Conservation (phyloP, 2,113 vertebrate genomes). For the Sapayoa aenigma region DNA sequence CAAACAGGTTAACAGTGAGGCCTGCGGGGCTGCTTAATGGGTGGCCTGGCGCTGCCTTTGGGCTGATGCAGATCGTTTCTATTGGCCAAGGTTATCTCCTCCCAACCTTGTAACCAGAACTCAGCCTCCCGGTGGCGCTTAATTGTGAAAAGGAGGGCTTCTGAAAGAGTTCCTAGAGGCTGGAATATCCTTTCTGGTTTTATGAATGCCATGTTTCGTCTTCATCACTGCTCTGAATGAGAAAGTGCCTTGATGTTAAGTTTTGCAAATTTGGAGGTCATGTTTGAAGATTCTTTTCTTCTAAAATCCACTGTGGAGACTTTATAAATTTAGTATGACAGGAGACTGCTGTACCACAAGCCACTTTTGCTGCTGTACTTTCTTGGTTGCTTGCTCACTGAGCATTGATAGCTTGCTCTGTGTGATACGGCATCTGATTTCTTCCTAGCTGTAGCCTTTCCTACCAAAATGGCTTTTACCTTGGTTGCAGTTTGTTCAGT, state of each 20-base stretch:
- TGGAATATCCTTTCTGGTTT: background rate
- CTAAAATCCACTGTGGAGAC: background rate
- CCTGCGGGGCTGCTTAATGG: background rate
- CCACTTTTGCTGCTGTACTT: background rate
- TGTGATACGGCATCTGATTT: background rate
- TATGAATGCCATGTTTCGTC: background rate
- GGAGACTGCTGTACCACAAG: background rate
- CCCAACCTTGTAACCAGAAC: constrained; percentile 26
- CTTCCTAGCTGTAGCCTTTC: background rate
- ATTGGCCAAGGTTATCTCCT: constrained; percentile 40
- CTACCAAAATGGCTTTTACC: background rate
- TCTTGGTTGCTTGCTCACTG: background rate
- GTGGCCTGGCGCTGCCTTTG: background rate
- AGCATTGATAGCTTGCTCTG: background rate
- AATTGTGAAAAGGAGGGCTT: background rate
- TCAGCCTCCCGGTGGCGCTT: rapidly evolving
- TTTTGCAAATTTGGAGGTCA: background rate
- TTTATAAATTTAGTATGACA: background rate
- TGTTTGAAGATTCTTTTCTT: background rate
- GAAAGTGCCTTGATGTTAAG: background rate
- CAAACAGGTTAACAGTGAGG: background rate
- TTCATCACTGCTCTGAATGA: rapidly evolving
- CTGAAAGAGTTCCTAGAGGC: background rate
- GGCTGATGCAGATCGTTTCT: constrained; percentile 25
- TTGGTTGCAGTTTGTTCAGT: background rate